A percentile compares a stretch with the other conserved stretches of the same genome.
Conservation (phyloP, 2,888 invertebrate species). For the Parasteatoda lunata region DNA sequence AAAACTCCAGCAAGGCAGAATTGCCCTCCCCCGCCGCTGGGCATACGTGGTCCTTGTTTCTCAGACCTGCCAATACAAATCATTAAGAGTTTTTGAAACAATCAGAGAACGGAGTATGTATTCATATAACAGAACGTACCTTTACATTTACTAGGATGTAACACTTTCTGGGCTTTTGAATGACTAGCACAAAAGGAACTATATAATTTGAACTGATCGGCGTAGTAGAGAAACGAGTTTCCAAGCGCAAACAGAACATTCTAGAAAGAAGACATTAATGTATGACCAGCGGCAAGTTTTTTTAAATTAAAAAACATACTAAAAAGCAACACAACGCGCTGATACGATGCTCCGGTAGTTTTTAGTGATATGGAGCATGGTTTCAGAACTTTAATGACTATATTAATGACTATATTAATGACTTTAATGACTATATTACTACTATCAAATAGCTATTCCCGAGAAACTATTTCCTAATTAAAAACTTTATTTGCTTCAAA, state of each 20-base stretch:
- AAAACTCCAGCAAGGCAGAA: constrained; percentile 95
- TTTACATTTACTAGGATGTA: constrained; percentile 81
- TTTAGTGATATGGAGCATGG: too few species aligned
- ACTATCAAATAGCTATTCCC: too few species aligned
- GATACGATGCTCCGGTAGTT: too few species aligned
- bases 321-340: too few species aligned
- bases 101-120: not conserved
- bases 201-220: constrained; percentile 98
- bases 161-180: constrained; percentile 97
- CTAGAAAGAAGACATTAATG: constrained; percentile 78
- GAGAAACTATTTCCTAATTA: too few species aligned
- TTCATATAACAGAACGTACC: constrained; percentile 19
- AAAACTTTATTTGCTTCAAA: too few species aligned
- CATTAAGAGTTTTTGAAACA: not conserved
- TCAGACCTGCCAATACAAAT: constrained; percentile 25
- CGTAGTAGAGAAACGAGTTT: constrained; percentile 96
- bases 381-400: too few species aligned
- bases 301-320: too few species aligned
- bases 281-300: not conserved
- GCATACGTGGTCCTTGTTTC: constrained; percentile 62
- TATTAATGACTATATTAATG: too few species aligned
- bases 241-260: constrained; percentile 95
- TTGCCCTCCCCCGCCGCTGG: constrained; percentile 88
- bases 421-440: too few species aligned
- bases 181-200: constrained; percentile 99